These are phyloP conservation scores for Paraplagusia blochii DNA, from an alignment of 2,113 vertebrate species.

Conservation along the genomic window DNA sequence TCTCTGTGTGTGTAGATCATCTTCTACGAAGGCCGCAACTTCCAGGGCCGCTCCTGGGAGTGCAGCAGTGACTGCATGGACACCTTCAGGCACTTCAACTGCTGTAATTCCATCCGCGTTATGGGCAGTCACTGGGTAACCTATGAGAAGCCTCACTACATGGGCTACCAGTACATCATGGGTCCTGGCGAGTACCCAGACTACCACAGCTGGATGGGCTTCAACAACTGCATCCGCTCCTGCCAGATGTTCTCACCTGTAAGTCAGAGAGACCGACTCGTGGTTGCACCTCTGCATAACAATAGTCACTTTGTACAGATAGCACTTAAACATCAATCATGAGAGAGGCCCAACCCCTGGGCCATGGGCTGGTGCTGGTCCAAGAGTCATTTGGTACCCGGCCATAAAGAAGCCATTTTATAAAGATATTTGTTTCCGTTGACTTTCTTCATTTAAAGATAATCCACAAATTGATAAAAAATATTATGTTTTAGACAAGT, in stretches of 20 bases:
- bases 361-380: too few relatives aligned
- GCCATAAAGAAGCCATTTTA: too few relatives aligned
- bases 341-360: slow-evolving; percentile 37
- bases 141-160: slow-evolving; percentile 73
- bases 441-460: too few relatives aligned
- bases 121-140: slow-evolving; percentile 72
- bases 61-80: slow-evolving; percentile 72
- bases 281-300: not conserved
- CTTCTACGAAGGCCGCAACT: slow-evolving; percentile 76
- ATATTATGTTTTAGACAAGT: too few relatives aligned
- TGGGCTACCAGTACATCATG: slow-evolving; percentile 75
- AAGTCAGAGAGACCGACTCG: slow-evolving; percentile 58
- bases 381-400: too few relatives aligned
- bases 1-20: slow-evolving; percentile 61
- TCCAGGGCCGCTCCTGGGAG: slow-evolving; percentile 75
- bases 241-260: slow-evolving; percentile 77
- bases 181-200: slow-evolving; percentile 72
- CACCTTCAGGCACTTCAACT: slow-evolving; percentile 73
- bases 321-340: slow-evolving; percentile 64
- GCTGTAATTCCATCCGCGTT: slow-evolving; percentile 75
- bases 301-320: slow-evolving; percentile 59
- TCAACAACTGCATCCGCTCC: slow-evolving; percentile 78
- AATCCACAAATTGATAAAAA: too few relatives aligned
- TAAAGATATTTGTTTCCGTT: too few relatives aligned
- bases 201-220: slow-evolving; percentile 72